Evolutionary conservation across 2,888 invertebrate species (phyloP), one percentile per base, ranked within the genome.

Genomic region (Drosophila parthenogenetica): DNA sequence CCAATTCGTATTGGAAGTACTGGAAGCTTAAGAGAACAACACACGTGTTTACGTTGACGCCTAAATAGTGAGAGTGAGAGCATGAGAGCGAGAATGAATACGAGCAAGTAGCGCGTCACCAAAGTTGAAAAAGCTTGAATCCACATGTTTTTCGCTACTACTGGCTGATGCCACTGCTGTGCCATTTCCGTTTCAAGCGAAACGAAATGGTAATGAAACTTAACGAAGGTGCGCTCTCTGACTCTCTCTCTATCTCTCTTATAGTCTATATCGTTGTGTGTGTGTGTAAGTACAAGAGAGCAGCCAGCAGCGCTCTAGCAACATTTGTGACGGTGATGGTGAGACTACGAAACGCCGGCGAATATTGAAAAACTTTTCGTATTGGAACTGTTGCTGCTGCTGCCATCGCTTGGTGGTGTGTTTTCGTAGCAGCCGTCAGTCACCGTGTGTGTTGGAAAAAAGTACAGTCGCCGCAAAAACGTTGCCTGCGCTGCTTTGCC

Each of bases 381-480:
- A 84, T 84, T 84, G 84, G 84, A 84, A 84, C 84, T 88, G 89
- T 84, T 88, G 83, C 89, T 83, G 87, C 46, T 63, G 60, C 40
- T 60, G 58, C 39, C 55, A 57, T 65, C 58, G 64, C 51, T 67
- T 81, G 79, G 73, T 79, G 88, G 85, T 82, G 77, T 80, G 71
- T 70, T 75, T 73, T 80, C 58, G 67, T 68, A 64, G 67, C 55
- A 40, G 46, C 40, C n/a, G 40, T 32, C 43, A n/a, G 48, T 11
- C 49, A 46, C 73, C 60, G 69, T 65, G 54, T 67, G 79, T 84
- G 86, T 82, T 86, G 89, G 79, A 85, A 91, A 91, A 91, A 91
- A 91, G 91, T 91, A 91, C 91, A 91, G 91, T 91, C 91, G 90
- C 89, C 90, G 88, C 91, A 90, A 91, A 90, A 91, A 88, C 69